phyloP scores from a whole-genome alignment of 1,140 invertebrate genomes.

The Linepithema humile region DNA sequence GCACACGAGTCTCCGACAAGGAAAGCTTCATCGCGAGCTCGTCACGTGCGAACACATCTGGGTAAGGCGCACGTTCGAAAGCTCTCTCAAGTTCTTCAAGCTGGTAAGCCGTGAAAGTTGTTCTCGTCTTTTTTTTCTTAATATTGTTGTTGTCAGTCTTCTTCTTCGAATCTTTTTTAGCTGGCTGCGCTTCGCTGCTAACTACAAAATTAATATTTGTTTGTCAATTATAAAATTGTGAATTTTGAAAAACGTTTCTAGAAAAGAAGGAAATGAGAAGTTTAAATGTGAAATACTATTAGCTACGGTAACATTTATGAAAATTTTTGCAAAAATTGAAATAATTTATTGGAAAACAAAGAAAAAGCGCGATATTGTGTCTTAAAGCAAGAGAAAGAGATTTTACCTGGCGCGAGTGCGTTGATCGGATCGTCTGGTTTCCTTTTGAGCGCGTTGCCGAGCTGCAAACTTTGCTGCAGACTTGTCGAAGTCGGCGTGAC shows the following conservation, averaged over 20 bases:
- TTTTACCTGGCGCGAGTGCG: slow-evolving; percentile 77
- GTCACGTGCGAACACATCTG: slow-evolving; percentile 97
- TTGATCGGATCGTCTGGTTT: slow-evolving; percentile 80
- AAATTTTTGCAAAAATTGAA: not conserved
- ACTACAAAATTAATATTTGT: slow-evolving; percentile 71
- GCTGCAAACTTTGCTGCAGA: slow-evolving; percentile 79
- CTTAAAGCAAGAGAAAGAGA: not conserved
- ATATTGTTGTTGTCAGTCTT: slow-evolving; percentile 94
- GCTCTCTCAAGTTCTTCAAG: slow-evolving; percentile 97
- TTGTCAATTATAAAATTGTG: not conserved
- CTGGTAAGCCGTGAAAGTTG: slow-evolving; percentile 98
- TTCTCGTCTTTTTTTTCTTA: slow-evolving; percentile 98
- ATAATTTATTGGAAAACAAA: not conserved
- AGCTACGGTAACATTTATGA: not conserved
- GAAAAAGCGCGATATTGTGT: not conserved
- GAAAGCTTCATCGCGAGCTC: slow-evolving; percentile 95
- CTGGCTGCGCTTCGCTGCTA: slow-evolving; percentile 81
- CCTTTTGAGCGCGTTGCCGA: slow-evolving; percentile 79
- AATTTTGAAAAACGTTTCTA: not conserved
- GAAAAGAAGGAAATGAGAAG: not conserved
- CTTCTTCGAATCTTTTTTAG: slow-evolving; percentile 92
- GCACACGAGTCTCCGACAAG: slow-evolving; percentile 96
- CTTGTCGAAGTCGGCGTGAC: slow-evolving; percentile 78
- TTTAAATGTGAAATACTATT: not conserved
- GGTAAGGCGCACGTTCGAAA: slow-evolving; percentile 97